phyloP scores from a whole-genome alignment of 2,113 vertebrate species.

The Phylloscopus trochilus region DNA sequence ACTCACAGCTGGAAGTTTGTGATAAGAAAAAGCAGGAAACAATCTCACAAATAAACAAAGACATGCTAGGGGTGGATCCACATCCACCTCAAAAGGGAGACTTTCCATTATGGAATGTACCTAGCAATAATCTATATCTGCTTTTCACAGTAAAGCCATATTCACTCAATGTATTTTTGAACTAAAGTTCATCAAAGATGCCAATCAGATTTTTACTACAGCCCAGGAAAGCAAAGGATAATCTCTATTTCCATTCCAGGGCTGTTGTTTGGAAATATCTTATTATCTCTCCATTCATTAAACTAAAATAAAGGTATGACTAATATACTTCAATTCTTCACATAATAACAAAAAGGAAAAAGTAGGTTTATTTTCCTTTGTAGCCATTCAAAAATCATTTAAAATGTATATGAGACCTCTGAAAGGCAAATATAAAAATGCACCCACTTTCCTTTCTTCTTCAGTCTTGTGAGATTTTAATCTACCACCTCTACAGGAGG shows the following conservation, averaged over 20 bases:
- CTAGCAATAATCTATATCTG: background rate
- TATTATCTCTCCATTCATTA: background rate
- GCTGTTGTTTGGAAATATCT: background rate
- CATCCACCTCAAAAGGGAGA: background rate
- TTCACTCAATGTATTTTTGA: background rate
- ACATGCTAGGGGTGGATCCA: slow-evolving; percentile 31
- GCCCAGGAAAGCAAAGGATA: background rate
- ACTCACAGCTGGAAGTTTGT: slow-evolving; percentile 53
- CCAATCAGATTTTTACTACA: background rate
- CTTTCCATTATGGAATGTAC: slow-evolving; percentile 39
- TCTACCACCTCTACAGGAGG: background rate
- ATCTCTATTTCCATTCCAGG: background rate
- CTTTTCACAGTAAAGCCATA: background rate
- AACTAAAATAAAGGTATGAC: background rate
- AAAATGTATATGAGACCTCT: background rate
- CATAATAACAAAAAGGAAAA: background rate
- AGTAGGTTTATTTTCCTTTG: background rate
- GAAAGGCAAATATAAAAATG: background rate
- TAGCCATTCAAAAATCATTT: background rate
- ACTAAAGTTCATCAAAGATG: background rate
- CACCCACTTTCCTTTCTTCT: background rate
- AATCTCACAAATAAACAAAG: slow-evolving; percentile 60
- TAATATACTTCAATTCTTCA: background rate
- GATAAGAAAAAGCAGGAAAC: slow-evolving; percentile 71
- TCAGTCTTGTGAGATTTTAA: rapidly evolving